A percentile compares a stretch with the other conserved stretches of the same genome.
Conservation (phyloP, 2,113 vertebrate species). For the Salvator merianae region DNA sequence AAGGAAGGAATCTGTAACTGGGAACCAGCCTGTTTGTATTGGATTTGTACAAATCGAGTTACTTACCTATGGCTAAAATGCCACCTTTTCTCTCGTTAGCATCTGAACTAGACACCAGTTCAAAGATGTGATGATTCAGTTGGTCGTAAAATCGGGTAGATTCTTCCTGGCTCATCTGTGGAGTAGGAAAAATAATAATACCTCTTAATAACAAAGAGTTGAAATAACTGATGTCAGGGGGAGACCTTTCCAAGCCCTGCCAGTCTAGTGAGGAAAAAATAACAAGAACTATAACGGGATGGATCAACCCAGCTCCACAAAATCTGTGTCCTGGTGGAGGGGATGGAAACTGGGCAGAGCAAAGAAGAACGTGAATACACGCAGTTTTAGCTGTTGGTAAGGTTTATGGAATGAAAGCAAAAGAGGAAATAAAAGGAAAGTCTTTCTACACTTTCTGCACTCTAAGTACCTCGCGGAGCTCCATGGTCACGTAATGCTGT, state of each 20-base stretch:
- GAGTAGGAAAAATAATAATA: not conserved
- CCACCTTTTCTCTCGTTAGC: constrained; percentile 98
- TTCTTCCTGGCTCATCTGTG: constrained; percentile 95
- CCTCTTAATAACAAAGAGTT: not conserved
- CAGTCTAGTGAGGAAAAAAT: not conserved
- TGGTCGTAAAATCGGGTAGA: constrained; percentile 98
- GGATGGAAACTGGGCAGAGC: too few relatives aligned
- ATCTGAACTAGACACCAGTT: constrained; percentile 98
- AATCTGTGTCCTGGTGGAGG: not conserved
- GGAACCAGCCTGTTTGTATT: too few relatives aligned
- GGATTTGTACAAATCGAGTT: not conserved
- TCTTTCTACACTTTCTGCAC: too few relatives aligned
- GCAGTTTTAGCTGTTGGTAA: too few relatives aligned
- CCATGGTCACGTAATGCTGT: constrained; percentile 98
- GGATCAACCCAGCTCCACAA: too few relatives aligned
- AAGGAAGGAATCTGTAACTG: too few relatives aligned
- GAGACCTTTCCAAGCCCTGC: not conserved
- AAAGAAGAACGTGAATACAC: too few relatives aligned
- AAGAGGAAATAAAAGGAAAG: too few relatives aligned
- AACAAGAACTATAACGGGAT: too few relatives aligned
- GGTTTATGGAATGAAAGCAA: too few relatives aligned
- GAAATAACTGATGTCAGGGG: not conserved
- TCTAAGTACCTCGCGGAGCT: constrained; percentile 88
- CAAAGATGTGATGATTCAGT: constrained; percentile 98
- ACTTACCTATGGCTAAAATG: constrained; percentile 95